Evolutionary conservation across 2,888 invertebrate genomes (phyloP), one percentile per base, ranked within the genome.

Genomic region (Bruchidius siliquastri): DNA sequence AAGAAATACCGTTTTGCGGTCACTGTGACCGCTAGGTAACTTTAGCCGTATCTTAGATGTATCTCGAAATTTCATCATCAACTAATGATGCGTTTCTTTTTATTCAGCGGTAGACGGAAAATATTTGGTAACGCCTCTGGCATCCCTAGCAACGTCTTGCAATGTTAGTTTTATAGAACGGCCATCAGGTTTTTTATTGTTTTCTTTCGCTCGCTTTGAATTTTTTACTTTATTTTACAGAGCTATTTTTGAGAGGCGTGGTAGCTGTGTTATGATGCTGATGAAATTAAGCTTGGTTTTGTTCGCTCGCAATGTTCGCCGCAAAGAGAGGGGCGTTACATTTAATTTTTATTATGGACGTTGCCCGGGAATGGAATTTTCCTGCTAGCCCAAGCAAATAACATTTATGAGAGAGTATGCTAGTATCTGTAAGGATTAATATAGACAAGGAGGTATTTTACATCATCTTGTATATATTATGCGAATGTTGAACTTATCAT

Each of bases 161-260:
- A 18, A 13, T 49, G 49, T 49, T 49, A 49, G 49, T 49, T 49
- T 49, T 49, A 49, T 49, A 49, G 49, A 49, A 49, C 49, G 49
- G 49, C 49, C 49, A 49, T 49, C 49, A 49, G 49, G 49, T 13
- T 49, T 49, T 49, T 49, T 49, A 49, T 8, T 49, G 49, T 49
- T 49, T 49, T 18, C 49, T 49, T 13, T 13, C 49, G 49, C 49
- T 49, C 49, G 49, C 49, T 76, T 74, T 68, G 74, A 76, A 76
- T 76, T 79, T 78, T 78, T 77, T 69, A n/a, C n/a, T 76, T 74
- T 30, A 67, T 72, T 74, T 73, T 73, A 75, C 73, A 74, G 71
- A 73, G 74, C 73, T 72, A 71, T 76, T 71, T 73, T 30, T 71
- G 70, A 73, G 74, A 73, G 73, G 49, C 49, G 49, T 18, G 49